These are phyloP conservation scores for Heteractis magnifica DNA, from an alignment of 92 coral and sea anemone species.

Conservation along the genomic window DNA sequence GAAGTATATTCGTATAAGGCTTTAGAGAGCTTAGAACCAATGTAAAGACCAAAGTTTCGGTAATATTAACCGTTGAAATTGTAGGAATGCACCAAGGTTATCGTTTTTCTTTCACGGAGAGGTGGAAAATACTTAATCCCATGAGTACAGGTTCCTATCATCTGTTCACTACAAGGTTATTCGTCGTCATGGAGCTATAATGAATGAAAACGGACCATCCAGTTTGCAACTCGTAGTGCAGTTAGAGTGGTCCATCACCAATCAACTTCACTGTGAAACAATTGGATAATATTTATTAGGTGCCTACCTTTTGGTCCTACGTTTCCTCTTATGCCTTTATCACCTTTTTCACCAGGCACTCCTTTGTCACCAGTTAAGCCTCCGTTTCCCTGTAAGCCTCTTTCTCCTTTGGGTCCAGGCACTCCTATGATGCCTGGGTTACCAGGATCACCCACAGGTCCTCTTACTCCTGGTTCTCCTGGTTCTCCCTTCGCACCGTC, in stretches of 20 bases:
- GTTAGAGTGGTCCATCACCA: background rate
- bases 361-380: conserved; percentile 2
- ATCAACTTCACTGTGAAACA: background rate
- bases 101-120: too few species aligned
- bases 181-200: too few species aligned
- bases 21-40: too few species aligned
- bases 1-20: background rate
- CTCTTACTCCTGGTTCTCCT: conserved; percentile 8
- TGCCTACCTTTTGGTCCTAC: background rate
- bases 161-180: too few species aligned
- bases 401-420: conserved; percentile 5
- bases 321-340: background rate
- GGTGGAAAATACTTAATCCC: too few species aligned
- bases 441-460: conserved; percentile 7
- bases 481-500: background rate
- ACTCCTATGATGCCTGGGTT: conserved; percentile 6
- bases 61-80: too few species aligned
- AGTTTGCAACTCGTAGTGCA: background rate
- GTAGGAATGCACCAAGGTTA: too few species aligned
- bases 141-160: too few species aligned
- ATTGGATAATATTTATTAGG: background rate
- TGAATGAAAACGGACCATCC: too few species aligned
- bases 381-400: conserved; percentile 6
- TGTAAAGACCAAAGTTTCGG: too few species aligned
- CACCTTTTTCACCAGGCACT: background rate